Conservation (phyloP, 2,113 vertebrate genomes). For the Apodemus sylvaticus region DNA sequence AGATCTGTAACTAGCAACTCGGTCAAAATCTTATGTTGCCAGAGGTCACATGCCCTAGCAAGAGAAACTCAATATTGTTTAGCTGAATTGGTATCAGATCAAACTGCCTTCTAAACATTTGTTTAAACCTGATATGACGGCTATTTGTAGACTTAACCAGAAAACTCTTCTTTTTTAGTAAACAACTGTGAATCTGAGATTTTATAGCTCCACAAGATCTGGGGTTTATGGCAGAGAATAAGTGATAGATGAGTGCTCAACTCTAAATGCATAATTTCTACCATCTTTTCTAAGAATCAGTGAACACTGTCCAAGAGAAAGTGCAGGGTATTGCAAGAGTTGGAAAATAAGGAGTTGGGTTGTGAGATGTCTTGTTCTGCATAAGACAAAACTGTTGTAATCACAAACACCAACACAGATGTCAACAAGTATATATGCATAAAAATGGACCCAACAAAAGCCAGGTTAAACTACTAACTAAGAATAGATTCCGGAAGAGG, state of each 20-base stretch:
- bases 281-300: neutral
- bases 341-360: neutral
- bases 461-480: neutral
- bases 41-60: neutral
- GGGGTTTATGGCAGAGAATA: neutral
- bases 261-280: neutral
- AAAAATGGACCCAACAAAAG: too few relatives aligned
- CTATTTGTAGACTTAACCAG: too few relatives aligned
- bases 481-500: too few relatives aligned
- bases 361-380: too few relatives aligned
- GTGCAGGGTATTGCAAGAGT: neutral
- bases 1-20: neutral
- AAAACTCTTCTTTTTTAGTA: neutral
- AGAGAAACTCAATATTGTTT: neutral
- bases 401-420: too few relatives aligned
- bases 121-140: neutral
- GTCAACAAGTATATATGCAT: too few relatives aligned
- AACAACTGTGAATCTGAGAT: neutral
- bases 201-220: neutral
- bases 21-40: neutral
- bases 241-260: neutral
- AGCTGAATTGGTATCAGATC: neutral
- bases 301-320: neutral
- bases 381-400: neutral
- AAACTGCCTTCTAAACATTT: neutral